A percentile compares a stretch with the other conserved stretches of the same genome.
These are phyloP conservation scores for Tokudaia muenninki DNA, from an alignment of 2,797 vertebrate genomes.

Conservation along the genomic window DNA sequence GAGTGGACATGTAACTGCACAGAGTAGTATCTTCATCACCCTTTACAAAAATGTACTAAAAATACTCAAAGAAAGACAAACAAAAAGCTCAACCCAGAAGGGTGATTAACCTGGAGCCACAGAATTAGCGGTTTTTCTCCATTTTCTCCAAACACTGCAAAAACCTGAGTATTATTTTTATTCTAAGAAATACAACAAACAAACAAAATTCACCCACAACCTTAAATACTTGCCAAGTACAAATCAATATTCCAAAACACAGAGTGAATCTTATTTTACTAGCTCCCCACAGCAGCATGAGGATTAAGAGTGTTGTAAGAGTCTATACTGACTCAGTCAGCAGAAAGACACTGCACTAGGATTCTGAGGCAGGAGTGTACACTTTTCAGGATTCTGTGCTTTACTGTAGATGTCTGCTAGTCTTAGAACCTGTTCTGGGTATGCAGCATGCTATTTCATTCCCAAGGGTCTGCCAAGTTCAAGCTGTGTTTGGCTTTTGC, in stretches of 20 bases:
- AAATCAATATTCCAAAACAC: not conserved
- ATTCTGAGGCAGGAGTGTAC: not conserved
- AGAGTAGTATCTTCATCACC: not conserved
- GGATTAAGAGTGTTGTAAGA: not conserved
- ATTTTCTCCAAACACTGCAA: slow-evolving; percentile 32
- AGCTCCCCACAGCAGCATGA: not conserved
- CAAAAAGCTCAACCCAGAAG: not conserved
- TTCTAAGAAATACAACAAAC: not conserved
- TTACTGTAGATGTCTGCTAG: not conserved
- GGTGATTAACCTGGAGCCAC: not conserved
- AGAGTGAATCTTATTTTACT: not conserved
- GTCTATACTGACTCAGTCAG: not conserved
- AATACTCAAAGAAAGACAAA: not conserved
- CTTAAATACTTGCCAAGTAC: slow-evolving; percentile 12
- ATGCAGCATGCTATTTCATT: not conserved
- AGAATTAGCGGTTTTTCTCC: not conserved
- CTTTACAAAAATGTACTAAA: slow-evolving; percentile 17
- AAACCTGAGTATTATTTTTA: slow-evolving; percentile 59
- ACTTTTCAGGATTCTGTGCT: not conserved
- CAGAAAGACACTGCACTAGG: not conserved
- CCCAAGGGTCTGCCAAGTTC: slow-evolving; percentile 14
- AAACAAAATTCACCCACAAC: not conserved
- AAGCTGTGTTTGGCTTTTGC: slow-evolving; percentile 23
- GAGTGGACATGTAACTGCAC: not conserved
- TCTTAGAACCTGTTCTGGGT: slow-evolving; percentile 43